phyloP scores from a whole-genome alignment of 2,888 invertebrate species.

The Mamestra brassicae region DNA sequence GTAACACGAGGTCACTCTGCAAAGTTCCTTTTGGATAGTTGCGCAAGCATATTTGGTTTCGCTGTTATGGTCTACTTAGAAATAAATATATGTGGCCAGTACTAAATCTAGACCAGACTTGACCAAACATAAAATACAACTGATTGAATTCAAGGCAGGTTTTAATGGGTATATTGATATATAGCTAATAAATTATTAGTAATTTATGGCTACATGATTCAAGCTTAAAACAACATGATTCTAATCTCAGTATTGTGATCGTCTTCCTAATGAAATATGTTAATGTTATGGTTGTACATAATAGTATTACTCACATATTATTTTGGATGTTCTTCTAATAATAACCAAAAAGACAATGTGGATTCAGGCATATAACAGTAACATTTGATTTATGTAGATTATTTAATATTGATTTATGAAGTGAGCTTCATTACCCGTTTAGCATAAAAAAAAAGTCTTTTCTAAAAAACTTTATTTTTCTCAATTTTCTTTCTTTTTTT shows the following conservation, averaged over 20 bases:
- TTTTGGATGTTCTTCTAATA: background rate
- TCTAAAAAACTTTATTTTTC: background rate
- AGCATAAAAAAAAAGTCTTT: background rate
- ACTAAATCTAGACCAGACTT: slow-evolving; percentile 20
- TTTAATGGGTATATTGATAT: slow-evolving; percentile 21
- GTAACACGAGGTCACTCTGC: slow-evolving; percentile 56
- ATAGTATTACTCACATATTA: background rate
- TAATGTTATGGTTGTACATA: slow-evolving; percentile 3
- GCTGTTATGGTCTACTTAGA: slow-evolving; percentile 16
- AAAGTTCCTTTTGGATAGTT: slow-evolving; percentile 62
- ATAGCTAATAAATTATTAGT: slow-evolving; percentile 26
- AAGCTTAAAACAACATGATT: slow-evolving; percentile 28
- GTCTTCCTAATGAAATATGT: slow-evolving; percentile 16
- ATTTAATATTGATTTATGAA: background rate
- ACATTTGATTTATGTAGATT: background rate
- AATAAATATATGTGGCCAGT: background rate
- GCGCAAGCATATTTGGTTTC: slow-evolving; percentile 54
- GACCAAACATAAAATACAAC: slow-evolving; percentile 23
- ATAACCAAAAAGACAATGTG: slow-evolving; percentile 1
- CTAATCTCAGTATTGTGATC: slow-evolving; percentile 38
- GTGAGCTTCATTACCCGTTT: background rate
- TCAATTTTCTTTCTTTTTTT: background rate
- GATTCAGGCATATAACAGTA: background rate
- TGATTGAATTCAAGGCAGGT: background rate
- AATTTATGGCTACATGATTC: slow-evolving; percentile 14